Conservation (phyloP, 2,888 invertebrate species). For the Sipha maydis region DNA sequence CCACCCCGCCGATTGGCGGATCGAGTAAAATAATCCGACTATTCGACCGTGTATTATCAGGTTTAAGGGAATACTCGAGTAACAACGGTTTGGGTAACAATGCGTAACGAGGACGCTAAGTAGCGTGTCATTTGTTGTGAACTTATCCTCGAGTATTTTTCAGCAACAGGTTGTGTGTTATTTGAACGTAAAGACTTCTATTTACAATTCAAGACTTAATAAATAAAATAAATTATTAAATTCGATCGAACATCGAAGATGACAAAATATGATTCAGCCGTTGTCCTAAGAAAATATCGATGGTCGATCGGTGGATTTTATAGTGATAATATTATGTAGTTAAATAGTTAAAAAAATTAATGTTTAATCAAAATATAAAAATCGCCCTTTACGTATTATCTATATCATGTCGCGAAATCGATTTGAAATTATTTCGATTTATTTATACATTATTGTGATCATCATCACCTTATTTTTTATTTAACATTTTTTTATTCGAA, state of each 20-base stretch:
- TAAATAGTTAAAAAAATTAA: background rate
- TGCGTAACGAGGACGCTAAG: background rate
- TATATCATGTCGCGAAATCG: background rate
- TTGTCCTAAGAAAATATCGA: background rate
- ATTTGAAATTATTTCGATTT: conserved; percentile 6
- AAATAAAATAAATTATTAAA: background rate
- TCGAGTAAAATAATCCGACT: background rate
- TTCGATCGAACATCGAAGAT: background rate
- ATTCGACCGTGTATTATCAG: background rate
- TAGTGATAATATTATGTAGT: conserved; percentile 1
- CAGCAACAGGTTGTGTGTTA: conserved; percentile 26
- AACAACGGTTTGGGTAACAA: background rate
- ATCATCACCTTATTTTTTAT: conserved; percentile 30
- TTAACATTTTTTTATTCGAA: background rate
- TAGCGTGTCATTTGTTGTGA: background rate
- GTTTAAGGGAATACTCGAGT: background rate
- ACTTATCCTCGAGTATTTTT: background rate
- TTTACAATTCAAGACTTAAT: conserved; percentile 10
- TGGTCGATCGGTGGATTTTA: background rate
- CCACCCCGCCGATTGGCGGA: background rate
- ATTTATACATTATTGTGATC: conserved; percentile 38
- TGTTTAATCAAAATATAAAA: conserved; percentile 29
- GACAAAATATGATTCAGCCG: background rate
- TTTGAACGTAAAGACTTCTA: conserved; percentile 37
- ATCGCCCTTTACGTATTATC: background rate